Percentiles rank a stretch among this genome's conserved stretches.
Evolutionary conservation across 2,113 vertebrate genomes (phyloP).

Genomic region (Mormyrus lacerda): DNA sequence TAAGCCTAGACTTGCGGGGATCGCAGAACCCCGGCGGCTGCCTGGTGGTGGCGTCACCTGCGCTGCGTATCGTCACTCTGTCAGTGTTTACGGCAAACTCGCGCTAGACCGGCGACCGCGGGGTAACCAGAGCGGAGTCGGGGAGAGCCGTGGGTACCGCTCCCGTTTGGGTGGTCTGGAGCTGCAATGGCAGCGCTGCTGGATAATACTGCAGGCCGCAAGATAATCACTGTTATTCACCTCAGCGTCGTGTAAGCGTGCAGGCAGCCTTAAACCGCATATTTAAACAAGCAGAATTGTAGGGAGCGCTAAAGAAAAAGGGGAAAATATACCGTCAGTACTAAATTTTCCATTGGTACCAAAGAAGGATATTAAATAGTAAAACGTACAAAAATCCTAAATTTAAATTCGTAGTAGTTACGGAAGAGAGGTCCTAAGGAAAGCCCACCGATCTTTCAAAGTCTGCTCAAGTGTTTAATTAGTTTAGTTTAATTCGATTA

Average conservation of each 20-base stretch:
- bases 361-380: not conserved
- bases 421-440: not conserved
- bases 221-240: conserved; percentile 8
- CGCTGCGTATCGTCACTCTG: not conserved
- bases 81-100: not conserved
- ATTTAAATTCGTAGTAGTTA: not conserved
- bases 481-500: not conserved
- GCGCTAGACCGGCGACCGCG: not conserved
- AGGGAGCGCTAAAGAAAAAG: not conserved
- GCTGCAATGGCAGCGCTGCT: not conserved
- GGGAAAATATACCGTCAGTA: not conserved
- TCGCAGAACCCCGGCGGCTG: not conserved
- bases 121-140: not conserved
- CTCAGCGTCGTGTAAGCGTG: not conserved
- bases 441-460: not conserved
- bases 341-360: not conserved
- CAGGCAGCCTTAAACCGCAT: not conserved
- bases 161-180: conserved; percentile 13
- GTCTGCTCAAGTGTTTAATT: not conserved
- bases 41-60: not conserved
- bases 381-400: not conserved
- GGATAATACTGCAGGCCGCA: not conserved
- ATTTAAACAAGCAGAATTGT: not conserved
- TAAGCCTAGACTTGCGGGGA: not conserved
- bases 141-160: not conserved